A percentile compares a stretch with the other conserved stretches of the same genome.
These are phyloP conservation scores for Emydoidea blandingii DNA, from an alignment of 2,797 vertebrate genomes.

Conservation along the genomic window DNA sequence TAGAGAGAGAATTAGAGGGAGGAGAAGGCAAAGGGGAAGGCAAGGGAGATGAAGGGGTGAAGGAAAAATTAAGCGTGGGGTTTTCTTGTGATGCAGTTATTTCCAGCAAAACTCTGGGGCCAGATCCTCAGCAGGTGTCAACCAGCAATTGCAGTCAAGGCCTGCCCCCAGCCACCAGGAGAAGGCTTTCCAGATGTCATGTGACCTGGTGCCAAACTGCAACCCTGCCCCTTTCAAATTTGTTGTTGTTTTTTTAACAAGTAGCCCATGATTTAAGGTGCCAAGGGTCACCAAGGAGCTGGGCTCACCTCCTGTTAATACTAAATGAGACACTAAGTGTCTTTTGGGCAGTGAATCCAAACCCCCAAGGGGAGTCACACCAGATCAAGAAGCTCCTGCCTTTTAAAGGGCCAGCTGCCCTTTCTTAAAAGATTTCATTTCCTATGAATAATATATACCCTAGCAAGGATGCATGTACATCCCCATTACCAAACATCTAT, in stretches of 20 bases:
- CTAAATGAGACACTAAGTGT: constrained; percentile 48
- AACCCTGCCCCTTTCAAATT: not conserved
- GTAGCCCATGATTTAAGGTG: constrained; percentile 30
- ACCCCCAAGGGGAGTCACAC: constrained; percentile 5
- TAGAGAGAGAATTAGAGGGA: not conserved
- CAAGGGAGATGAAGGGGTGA: not conserved
- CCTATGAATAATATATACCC: constrained; percentile 29
- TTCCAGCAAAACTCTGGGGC: not conserved
- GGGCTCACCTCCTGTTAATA: constrained; percentile 22
- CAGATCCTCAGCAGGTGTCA: not conserved
- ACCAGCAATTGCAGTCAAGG: not conserved
- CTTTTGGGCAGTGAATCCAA: constrained; percentile 59
- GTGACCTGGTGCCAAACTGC: not conserved
- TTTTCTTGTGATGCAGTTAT: not conserved
- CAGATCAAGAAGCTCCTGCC: not conserved
- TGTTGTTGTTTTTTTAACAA: not conserved
- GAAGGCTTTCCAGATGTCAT: not conserved
- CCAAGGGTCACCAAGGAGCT: constrained; percentile 25
- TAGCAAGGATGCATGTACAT: not conserved
- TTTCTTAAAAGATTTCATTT: constrained; percentile 32
- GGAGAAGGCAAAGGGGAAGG: not conserved
- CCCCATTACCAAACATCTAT: not conserved
- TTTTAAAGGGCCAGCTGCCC: constrained; percentile 56
- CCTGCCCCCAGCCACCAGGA: not conserved
- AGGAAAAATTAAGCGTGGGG: not conserved